phyloP scores from a whole-genome alignment of 1,140 invertebrate genomes.

The Papilio dardanus region DNA sequence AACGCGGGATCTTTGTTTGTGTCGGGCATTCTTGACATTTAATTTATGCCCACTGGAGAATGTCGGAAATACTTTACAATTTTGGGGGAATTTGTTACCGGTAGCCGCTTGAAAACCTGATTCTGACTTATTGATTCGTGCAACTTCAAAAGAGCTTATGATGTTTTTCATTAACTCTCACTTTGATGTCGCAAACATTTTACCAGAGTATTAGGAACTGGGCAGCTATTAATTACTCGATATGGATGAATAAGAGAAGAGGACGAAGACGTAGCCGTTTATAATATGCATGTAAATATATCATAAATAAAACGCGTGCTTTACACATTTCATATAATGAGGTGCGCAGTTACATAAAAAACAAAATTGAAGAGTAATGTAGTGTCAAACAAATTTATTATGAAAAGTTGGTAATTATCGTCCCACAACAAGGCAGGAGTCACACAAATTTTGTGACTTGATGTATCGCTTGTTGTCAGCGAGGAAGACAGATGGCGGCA shows the following conservation, averaged over 20 bases:
- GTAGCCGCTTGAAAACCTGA: not conserved
- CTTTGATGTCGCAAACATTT: not conserved
- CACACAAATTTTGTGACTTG: conserved; percentile 4
- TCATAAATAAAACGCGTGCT: not conserved
- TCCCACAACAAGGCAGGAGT: not conserved
- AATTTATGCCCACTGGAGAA: not conserved
- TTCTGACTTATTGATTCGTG: not conserved
- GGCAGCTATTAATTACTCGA: not conserved
- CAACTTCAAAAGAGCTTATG: not conserved
- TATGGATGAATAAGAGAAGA: too few species aligned
- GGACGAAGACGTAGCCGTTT: too few species aligned
- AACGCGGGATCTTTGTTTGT: not conserved
- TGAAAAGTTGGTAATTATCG: not conserved
- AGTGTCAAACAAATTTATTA: not conserved
- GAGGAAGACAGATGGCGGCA: conserved; percentile 2
- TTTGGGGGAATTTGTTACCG: not conserved
- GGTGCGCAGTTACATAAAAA: not conserved
- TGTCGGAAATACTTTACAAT: not conserved
- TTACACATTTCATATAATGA: not conserved
- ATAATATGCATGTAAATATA: not conserved
- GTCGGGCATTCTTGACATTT: not conserved
- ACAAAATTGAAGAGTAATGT: not conserved
- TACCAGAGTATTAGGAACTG: not conserved
- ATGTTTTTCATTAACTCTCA: not conserved
- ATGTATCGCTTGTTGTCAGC: conserved; percentile 10